Conservation (phyloP, 37 sponge, comb jelly and placozoan genomes). For the Oscarella lobularis region DNA sequence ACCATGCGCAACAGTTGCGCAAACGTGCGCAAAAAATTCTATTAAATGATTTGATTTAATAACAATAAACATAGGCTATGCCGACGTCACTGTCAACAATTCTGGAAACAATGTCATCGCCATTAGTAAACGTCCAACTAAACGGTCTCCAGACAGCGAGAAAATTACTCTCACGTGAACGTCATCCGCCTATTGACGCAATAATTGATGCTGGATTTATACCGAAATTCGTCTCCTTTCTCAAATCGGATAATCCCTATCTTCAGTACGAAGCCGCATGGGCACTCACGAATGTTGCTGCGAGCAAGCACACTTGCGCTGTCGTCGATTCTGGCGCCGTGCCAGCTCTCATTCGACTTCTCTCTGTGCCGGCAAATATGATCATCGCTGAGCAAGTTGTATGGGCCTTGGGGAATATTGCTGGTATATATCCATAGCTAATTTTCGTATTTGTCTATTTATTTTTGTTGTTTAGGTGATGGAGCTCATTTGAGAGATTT, state of each 20-base stretch:
- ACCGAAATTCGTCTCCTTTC: constrained; percentile 22
- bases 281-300: constrained; percentile 95
- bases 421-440: too few species aligned
- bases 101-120: background rate
- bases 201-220: constrained; percentile 31
- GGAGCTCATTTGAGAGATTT: too few species aligned
- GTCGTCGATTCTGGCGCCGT: constrained; percentile 88
- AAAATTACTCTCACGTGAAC: constrained; percentile 67
- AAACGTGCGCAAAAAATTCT: too few species aligned
- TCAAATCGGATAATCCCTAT: constrained; percentile 26
- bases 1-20: background rate
- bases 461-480: too few species aligned
- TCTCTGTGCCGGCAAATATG: constrained; percentile 34
- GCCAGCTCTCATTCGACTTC: constrained; percentile 62
- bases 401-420: constrained; percentile 95
- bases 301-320: constrained; percentile 70
- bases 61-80: background rate
- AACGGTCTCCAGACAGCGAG: constrained; percentile 17
- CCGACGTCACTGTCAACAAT: background rate
- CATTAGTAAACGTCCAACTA: background rate
- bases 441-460: too few species aligned
- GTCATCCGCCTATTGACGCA: constrained; percentile 75
- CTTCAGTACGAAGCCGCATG: constrained; percentile 96
- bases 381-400: constrained; percentile 88
- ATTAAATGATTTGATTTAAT: too few species aligned